Evolutionary conservation across 1,140 invertebrate species (phyloP), one percentile per base, ranked within the genome.

Genomic region (Leptinotarsa lineolata): DNA sequence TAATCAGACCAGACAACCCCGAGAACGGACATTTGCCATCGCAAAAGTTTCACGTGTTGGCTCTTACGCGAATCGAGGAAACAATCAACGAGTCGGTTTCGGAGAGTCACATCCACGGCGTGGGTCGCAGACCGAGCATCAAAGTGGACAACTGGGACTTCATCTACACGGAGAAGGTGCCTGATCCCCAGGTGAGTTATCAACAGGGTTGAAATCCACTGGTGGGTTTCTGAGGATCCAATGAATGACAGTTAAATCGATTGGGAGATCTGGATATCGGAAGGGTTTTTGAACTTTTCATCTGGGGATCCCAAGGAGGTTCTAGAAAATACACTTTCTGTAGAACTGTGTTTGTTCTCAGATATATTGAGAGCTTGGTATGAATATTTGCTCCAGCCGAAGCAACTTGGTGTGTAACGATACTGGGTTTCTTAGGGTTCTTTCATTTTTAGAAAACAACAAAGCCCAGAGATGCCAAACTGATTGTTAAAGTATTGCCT

Each of bases 81-180:
- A 72, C 68, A 20, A 48, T 68, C 59, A 66, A 74, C 59, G 73
- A 70, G 44, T 18, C 30, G 20, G 69, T 8, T 18, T 13, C 65
- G 44, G 24, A 24, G n/a, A 13, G 65, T 5, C 72, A 64, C 20
- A 44, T 44, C 20, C 46, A 63, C 60, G 30, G 21, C 21, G 15
- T 73, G 8, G 73, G 70, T 45, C 77, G 76, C 48, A 75, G 77
- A 48, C 79, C 74, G 6, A 81, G 79, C 70, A 80, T 79, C 24
- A 80, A 78, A 63, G 79, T 83, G 4, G 82, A 83, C 60, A 82
- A 83, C 72, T 83, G 82, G 82, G 81, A 83, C 70, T 76, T 78
- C 39, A 80, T 83, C 39, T 83, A 81, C 64, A 77, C 77, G 21
- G 81, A 83, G 70, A 76, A 30, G 21, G 48, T 12, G 58, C 59